Conservation (phyloP, 2,888 invertebrate species). For the Palloptera scutellata region DNA sequence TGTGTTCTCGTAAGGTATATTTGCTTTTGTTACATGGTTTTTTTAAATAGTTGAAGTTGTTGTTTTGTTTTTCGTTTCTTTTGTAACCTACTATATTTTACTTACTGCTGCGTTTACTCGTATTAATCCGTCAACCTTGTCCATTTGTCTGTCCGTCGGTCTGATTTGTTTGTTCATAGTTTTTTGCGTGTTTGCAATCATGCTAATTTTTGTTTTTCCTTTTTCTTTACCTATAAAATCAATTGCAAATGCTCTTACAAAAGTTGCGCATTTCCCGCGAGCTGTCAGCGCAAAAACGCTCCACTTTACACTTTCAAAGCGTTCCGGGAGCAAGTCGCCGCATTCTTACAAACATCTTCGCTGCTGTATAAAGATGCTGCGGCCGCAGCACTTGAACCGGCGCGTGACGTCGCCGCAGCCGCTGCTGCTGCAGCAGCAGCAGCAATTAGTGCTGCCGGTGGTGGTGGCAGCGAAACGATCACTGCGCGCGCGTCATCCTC, state of each 20-base stretch:
- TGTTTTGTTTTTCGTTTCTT: too few relatives aligned
- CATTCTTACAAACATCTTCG: conserved; percentile 43
- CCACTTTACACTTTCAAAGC: conserved; percentile 47
- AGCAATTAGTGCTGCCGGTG: conserved; percentile 32
- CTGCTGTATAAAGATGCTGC: conserved; percentile 20
- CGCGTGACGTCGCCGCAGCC: conserved; percentile 31
- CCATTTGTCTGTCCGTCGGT: neutral
- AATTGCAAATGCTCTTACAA: conserved; percentile 34
- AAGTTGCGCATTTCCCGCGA: conserved; percentile 14
- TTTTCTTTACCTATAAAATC: conserved; percentile 24
- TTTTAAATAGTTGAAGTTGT: too few relatives aligned
- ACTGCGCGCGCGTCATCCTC: conserved; percentile 46
- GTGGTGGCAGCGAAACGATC: conserved; percentile 44
- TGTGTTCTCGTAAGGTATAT: too few relatives aligned
- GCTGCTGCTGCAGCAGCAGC: conserved; percentile 34
- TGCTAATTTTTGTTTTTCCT: conserved; percentile 35
- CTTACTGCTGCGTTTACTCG: too few relatives aligned
- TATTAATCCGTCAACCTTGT: neutral
- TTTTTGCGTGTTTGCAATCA: too few relatives aligned
- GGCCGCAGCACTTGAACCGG: conserved; percentile 26
- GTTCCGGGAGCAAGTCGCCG: conserved; percentile 47
- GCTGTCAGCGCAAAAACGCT: neutral
- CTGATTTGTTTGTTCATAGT: neutral
- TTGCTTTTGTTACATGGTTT: too few relatives aligned
- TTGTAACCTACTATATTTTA: too few relatives aligned